These are phyloP conservation scores for Epiblema foenella DNA, from an alignment of 2,888 invertebrate genomes.

Conservation along the genomic window DNA sequence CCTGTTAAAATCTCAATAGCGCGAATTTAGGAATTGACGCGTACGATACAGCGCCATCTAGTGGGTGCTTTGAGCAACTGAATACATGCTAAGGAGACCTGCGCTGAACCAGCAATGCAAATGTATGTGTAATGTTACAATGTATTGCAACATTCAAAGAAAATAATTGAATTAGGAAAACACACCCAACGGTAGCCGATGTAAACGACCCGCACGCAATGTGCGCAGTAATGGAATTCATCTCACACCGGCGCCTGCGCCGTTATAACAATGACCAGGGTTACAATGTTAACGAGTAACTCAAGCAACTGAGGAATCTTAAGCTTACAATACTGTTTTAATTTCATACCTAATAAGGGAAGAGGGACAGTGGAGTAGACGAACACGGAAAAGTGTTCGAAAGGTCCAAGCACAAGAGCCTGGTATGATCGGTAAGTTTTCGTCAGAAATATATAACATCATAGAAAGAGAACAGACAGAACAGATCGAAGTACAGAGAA, in stretches of 20 bases:
- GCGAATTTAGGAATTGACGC: not conserved
- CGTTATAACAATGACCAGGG: slow-evolving; percentile 73
- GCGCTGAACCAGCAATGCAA: too few relatives aligned
- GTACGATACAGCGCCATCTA: slow-evolving; percentile 4
- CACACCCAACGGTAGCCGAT: slow-evolving; percentile 31
- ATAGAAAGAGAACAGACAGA: too few relatives aligned
- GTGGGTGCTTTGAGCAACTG: not conserved
- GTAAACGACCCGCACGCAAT: slow-evolving; percentile 62
- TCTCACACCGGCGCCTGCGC: slow-evolving; percentile 68
- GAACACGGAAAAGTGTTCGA: not conserved
- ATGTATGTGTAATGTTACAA: too few relatives aligned
- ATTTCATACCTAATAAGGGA: slow-evolving; percentile 11
- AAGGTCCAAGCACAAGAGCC: too few relatives aligned
- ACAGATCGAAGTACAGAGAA: too few relatives aligned
- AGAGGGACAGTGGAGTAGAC: not conserved
- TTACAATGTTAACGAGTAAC: slow-evolving; percentile 35
- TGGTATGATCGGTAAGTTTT: too few relatives aligned
- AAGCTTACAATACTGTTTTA: slow-evolving; percentile 3
- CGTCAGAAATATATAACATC: too few relatives aligned
- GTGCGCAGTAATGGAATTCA: slow-evolving; percentile 73
- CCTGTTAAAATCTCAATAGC: not conserved
- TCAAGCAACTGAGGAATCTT: slow-evolving; percentile 27
- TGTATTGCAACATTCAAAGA: not conserved
- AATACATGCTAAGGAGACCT: not conserved
- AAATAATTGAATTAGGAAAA: slow-evolving; percentile 11